Base-by-base conservation (phyloP, 2,797 vertebrate genomes). In the Crypturellus tataupa region DNA sequence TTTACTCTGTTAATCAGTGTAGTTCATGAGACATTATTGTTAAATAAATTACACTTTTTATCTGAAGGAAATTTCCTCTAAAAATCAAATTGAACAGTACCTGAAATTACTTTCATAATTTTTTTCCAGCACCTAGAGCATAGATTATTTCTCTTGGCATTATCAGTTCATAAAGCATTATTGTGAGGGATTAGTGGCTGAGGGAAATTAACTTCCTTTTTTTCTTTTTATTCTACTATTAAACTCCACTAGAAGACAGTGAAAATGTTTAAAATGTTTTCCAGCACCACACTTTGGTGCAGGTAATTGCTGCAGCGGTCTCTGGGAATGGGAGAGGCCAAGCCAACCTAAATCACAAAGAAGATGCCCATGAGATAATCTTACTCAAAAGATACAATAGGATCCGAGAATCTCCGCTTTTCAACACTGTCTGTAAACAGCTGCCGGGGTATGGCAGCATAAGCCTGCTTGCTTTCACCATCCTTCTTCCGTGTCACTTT, bases 251-350 rank as follows among this genome's bases (percentile, higher is more conserved):
- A 27, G 59, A 67, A 85, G 87, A 33, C 63, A 87, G 58, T 31
- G 70, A 67, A 76, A 93, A 70, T 47, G 51, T 91, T 78, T 88
- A 9, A 91, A 93, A 82, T 90, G 46, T 58, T 23, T 68, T 62
- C 73, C 73, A 12, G 5, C 64, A 86, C 60, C 47, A 64, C 58
- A 23, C 47, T 89, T 81, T 47, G 47, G 39, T 21, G 24, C 65
- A 88, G 69, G 69, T 92, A 90, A 88, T 91, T 90, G 44, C 53
- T 91, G 51, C n/a, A 67, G 69, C 78, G 78, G 73, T 89, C 82
- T 73, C 79, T 90, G 85, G 80, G 67, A 92, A 90, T 65, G 37
- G 72, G 44, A 76, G 16, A 73, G 64, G 60, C 37, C 94, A 79
- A 81, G 59, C 67, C 85, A 93, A 70, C 37, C 77, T 71, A 93